A percentile compares a stretch with the other conserved stretches of the same genome.
phyloP scores from a whole-genome alignment of 2,888 invertebrate species.

The Axea sp. region DNA sequence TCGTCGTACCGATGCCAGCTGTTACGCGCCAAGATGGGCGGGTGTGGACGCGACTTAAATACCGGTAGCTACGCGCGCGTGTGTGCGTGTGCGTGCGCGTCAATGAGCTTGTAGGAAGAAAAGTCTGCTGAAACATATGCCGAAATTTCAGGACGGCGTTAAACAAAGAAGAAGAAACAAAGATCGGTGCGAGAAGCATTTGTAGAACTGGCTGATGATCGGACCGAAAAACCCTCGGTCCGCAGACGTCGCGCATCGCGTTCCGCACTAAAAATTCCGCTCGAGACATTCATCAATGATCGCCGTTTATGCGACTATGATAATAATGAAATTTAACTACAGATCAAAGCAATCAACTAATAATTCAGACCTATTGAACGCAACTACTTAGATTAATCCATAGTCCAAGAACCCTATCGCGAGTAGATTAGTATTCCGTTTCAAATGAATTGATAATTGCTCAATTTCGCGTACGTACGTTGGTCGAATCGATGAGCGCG shows the following conservation, averaged over 20 bases:
- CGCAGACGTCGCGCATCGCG: no score
- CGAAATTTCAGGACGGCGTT: constrained; percentile 12
- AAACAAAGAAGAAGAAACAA: neutral
- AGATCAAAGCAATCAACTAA: constrained; percentile 49
- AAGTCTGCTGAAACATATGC: constrained; percentile 19
- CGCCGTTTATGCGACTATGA: neutral
- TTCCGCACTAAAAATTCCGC: no score
- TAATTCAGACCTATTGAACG: constrained; percentile 46
- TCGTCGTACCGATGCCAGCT: constrained; percentile 67
- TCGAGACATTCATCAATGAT: constrained; percentile 12
- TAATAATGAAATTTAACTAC: constrained; percentile 49
- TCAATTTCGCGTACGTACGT: constrained; percentile 62
- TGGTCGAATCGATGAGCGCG: constrained; percentile 68
- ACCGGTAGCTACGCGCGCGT: no score
- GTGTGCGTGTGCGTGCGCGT: constrained; percentile 33
- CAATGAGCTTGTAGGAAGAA: constrained; percentile 41
- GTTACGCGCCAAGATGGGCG: constrained; percentile 56
- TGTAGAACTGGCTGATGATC: no score
- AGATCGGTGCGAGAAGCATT: no score
- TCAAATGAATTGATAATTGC: constrained; percentile 58
- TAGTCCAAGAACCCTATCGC: constrained; percentile 43
- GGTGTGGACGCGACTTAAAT: no score
- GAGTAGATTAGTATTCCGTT: constrained; percentile 40
- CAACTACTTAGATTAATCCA: constrained; percentile 43
- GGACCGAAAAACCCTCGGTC: no score